Conservation (phyloP, 2,797 vertebrate species). For the Chromis chromis region DNA sequence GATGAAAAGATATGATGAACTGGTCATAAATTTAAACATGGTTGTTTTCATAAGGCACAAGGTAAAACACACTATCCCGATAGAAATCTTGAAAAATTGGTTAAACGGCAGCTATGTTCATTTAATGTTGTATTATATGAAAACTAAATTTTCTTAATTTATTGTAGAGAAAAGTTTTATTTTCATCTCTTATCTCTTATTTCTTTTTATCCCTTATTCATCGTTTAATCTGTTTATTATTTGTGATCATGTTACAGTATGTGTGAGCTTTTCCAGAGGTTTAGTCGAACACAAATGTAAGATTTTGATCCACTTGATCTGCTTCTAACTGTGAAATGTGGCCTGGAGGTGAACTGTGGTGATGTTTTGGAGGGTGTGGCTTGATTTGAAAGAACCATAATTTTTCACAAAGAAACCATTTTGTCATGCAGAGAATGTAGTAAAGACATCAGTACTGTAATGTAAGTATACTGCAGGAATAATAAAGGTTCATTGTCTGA, state of each 20-base stretch:
- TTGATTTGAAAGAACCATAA: constrained; percentile 12
- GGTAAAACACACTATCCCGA: constrained; percentile 10
- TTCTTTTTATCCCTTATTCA: neutral
- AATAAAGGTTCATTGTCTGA: constrained; percentile 65
- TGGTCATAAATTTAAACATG: neutral
- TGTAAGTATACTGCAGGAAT: constrained; percentile 15
- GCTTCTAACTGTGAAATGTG: constrained; percentile 69
- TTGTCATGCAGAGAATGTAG: constrained; percentile 1
- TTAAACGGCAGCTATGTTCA: constrained; percentile 73
- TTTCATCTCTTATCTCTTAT: constrained; percentile 4
- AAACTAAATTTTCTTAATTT: constrained; percentile 28
- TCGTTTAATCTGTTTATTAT: neutral
- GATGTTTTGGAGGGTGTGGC: constrained; percentile 3
- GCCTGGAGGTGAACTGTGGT: constrained; percentile 25
- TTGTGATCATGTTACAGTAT: neutral
- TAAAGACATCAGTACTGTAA: constrained; percentile 24
- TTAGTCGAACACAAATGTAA: neutral
- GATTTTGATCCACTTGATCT: constrained; percentile 38
- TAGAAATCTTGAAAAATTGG: constrained; percentile 14
- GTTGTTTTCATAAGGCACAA: constrained; percentile 1
- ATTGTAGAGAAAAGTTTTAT: neutral
- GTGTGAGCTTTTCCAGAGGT: neutral
- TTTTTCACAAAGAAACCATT: constrained; percentile 6
- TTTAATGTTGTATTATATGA: constrained; percentile 11
- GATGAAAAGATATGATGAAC: neutral